Percentiles rank a stretch among this genome's conserved stretches.
These are phyloP conservation scores for Vireo altiloquus DNA, from an alignment of 2,113 vertebrate species.

Conservation along the genomic window DNA sequence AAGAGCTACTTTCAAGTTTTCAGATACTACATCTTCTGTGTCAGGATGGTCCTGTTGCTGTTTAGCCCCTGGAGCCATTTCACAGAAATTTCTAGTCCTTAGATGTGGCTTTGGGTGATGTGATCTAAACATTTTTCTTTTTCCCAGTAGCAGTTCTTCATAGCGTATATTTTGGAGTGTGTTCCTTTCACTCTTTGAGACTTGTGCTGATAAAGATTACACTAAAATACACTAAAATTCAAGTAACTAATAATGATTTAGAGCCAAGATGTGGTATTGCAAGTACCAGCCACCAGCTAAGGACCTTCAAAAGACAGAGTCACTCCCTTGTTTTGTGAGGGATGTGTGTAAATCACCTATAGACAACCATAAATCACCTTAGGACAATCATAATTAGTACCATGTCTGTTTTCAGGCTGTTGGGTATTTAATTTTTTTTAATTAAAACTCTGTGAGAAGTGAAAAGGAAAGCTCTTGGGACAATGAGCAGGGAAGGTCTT, in stretches of 20 bases:
- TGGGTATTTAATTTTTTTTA: not conserved
- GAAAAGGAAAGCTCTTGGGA: not conserved
- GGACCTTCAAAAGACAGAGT: not conserved
- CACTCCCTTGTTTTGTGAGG: not conserved
- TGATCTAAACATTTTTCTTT: not conserved
- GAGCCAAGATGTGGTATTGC: not conserved
- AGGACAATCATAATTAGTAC: not conserved
- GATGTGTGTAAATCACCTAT: not conserved
- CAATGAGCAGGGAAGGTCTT: not conserved
- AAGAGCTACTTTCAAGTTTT: slow-evolving; percentile 10
- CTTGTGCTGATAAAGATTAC: not conserved
- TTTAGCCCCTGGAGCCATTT: not conserved
- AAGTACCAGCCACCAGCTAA: not conserved
- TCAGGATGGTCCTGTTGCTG: not conserved
- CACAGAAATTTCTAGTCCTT: not conserved
- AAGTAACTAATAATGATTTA: not conserved
- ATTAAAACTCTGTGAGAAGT: not conserved
- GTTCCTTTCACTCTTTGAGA: not conserved
- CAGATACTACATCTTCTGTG: accelerated
- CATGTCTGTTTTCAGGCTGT: not conserved
- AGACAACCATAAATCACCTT: no score
- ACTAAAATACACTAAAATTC: not conserved
- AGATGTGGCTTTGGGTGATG: not conserved
- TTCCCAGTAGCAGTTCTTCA: not conserved
- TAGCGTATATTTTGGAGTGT: not conserved